These are phyloP conservation scores for Galerucella nymphaeae DNA, from an alignment of 2,888 invertebrate species.

Conservation along the genomic window DNA sequence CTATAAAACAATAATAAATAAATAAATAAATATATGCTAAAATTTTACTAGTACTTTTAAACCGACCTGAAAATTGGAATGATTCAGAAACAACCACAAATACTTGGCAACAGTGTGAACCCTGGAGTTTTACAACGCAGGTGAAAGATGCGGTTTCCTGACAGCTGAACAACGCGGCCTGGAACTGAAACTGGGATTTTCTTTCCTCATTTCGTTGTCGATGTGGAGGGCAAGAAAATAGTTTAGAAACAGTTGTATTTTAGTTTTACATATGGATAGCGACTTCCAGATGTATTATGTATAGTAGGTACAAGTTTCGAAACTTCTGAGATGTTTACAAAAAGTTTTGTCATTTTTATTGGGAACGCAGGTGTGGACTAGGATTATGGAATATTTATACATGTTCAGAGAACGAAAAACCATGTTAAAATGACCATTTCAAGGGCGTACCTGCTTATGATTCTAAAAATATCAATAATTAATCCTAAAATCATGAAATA, in stretches of 20 bases:
- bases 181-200: slow-evolving; percentile 14
- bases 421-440: no score
- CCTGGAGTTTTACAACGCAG: slow-evolving; percentile 4
- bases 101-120: slow-evolving; percentile 4
- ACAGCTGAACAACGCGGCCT: slow-evolving; percentile 16
- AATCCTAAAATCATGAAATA: no score
- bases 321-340: not conserved
- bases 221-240: not conserved
- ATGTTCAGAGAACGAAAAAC: not conserved
- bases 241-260: not conserved
- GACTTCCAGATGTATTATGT: slow-evolving; percentile 3
- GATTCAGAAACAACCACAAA: not conserved
- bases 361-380: not conserved
- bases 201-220: not conserved
- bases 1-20: no score
- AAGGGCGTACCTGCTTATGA: no score
- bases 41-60: not conserved
- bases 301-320: slow-evolving; percentile 3
- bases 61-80: not conserved
- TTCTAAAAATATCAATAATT: no score
- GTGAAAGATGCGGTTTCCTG: slow-evolving; percentile 12
- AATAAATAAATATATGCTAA: no score
- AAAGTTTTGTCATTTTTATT: slow-evolving; percentile 1
- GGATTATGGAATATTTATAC: not conserved
- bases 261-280: not conserved